phyloP scores from a whole-genome alignment of 1,140 invertebrate genomes.

The Belonocnema kinseyi region DNA sequence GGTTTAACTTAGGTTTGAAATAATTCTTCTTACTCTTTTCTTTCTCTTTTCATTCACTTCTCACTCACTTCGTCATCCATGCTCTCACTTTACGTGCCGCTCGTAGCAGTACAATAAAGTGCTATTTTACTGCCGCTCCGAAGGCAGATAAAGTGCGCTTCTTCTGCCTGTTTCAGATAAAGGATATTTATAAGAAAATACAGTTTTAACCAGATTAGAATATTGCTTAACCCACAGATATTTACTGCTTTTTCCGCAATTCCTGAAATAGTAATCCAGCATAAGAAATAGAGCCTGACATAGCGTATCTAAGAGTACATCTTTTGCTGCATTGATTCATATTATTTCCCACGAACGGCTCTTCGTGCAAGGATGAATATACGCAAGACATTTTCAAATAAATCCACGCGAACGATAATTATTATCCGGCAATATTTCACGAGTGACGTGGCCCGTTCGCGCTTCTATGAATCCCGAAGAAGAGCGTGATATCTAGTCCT shows the following conservation, averaged over 20 bases:
- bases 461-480: constrained; percentile 14
- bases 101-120: too few relatives aligned
- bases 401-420: constrained; percentile 27
- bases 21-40: too few relatives aligned
- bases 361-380: neutral
- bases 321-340: constrained; percentile 27
- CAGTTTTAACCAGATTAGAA: too few relatives aligned
- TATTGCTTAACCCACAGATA: too few relatives aligned
- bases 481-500: neutral
- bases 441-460: constrained; percentile 19
- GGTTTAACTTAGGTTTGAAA: too few relatives aligned
- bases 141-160: too few relatives aligned
- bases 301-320: constrained; percentile 17
- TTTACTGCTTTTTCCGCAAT: neutral
- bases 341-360: constrained; percentile 12
- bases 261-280: constrained; percentile 14
- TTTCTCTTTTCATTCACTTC: too few relatives aligned
- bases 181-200: too few relatives aligned
- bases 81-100: too few relatives aligned
- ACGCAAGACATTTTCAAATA: constrained; percentile 22
- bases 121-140: too few relatives aligned
- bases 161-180: too few relatives aligned
- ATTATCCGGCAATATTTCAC: constrained; percentile 24
- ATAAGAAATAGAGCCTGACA: neutral
- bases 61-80: too few relatives aligned